Percentiles rank a stretch among this genome's conserved stretches.
Evolutionary conservation across 2,797 vertebrate genomes (phyloP).

Genomic region (Mus minutoides): DNA sequence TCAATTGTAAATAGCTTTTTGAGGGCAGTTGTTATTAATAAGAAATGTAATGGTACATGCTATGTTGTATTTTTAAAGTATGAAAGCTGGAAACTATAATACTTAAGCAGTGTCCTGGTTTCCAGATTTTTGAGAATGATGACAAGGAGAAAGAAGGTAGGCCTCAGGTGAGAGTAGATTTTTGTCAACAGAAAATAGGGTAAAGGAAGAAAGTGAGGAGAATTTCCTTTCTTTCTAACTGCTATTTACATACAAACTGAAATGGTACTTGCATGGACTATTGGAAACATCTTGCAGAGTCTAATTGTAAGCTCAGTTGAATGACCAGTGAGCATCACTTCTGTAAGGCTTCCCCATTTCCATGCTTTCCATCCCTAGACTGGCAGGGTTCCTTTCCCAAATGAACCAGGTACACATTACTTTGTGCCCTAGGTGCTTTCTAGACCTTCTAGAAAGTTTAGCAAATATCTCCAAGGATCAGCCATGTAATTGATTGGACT

Average conservation of each 20-base stretch:
- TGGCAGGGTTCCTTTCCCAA: not conserved
- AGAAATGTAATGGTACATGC: not conserved
- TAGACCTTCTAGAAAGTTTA: not conserved
- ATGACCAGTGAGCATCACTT: not conserved
- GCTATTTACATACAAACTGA: not conserved
- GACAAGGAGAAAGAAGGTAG: not conserved
- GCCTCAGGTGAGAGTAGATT: not conserved
- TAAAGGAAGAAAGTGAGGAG: not conserved
- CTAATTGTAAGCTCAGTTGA: not conserved
- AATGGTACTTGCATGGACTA: not conserved
- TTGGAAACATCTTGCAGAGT: not conserved
- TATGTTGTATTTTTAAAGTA: not conserved
- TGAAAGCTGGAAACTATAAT: not conserved
- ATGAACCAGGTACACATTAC: too few relatives aligned
- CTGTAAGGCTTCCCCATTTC: not conserved
- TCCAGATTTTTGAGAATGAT: not conserved
- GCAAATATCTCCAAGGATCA: not conserved
- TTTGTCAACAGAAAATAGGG: not conserved
- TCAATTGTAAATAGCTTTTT: not conserved
- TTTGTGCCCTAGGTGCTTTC: not conserved
- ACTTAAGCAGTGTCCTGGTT: not conserved
- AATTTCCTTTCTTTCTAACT: not conserved
- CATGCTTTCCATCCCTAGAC: not conserved
- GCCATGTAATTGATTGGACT: not conserved
- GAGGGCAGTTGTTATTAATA: not conserved